These are phyloP conservation scores for Scolopax rusticola DNA, from an alignment of 2,797 vertebrate genomes.

Conservation along the genomic window DNA sequence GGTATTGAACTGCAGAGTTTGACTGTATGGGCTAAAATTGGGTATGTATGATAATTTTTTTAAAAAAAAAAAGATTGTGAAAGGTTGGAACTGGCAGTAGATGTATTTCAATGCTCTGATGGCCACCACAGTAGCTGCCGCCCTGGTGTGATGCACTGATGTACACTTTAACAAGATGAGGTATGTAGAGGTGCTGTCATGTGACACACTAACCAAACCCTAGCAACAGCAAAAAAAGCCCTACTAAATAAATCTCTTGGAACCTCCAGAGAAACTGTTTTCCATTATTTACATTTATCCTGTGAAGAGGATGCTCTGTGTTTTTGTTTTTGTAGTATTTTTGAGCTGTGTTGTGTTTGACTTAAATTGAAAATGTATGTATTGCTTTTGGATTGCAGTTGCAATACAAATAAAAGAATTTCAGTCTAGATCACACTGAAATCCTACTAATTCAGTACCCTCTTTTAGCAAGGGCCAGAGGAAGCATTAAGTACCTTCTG, in stretches of 20 bases:
- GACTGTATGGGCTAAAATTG: background rate
- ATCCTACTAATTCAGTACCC: background rate
- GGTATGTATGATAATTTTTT: fast-evolving
- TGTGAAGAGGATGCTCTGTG: background rate
- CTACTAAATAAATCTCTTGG: background rate
- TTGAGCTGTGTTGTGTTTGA: background rate
- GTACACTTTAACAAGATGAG: background rate
- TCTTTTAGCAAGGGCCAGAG: background rate
- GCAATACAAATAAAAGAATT: background rate
- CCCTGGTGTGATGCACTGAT: background rate
- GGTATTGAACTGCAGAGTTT: background rate
- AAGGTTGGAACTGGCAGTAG: background rate
- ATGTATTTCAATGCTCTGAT: background rate
- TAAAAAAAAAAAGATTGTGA: background rate
- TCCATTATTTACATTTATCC: background rate
- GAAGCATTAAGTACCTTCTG: background rate
- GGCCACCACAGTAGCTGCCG: background rate
- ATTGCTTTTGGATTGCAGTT: background rate
- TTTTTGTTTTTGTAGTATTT: background rate
- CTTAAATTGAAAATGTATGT: fast-evolving
- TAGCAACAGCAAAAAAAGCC: background rate
- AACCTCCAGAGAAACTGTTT: background rate
- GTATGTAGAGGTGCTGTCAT: background rate
- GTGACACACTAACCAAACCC: background rate
- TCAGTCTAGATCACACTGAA: background rate